Evolutionary conservation across 2,888 invertebrate genomes (phyloP).

Genomic region (Caenorhabditis macrosperma): DNA sequence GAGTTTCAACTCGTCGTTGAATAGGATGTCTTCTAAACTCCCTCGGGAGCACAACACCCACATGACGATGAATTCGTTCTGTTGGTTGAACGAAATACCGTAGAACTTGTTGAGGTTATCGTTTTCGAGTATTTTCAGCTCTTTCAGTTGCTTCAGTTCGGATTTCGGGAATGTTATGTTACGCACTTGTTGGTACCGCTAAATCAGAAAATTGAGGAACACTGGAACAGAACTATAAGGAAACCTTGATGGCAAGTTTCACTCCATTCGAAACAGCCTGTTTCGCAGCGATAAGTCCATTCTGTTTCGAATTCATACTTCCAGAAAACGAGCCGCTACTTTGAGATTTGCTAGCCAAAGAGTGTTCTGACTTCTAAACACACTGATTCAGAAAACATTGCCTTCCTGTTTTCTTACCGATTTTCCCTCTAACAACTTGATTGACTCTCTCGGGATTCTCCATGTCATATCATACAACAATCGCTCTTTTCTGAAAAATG

Average conservation of each 20-base stretch:
- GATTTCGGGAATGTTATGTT: slow-evolving; percentile 76
- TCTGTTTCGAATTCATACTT: slow-evolving; percentile 73
- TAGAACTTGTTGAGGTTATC: slow-evolving; percentile 80
- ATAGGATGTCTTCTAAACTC: slow-evolving; percentile 78
- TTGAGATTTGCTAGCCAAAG: slow-evolving; percentile 72
- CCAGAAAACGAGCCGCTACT: slow-evolving; percentile 73
- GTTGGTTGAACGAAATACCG: slow-evolving; percentile 79
- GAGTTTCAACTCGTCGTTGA: slow-evolving; percentile 79
- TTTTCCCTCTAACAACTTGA: slow-evolving; percentile 59
- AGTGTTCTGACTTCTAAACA: slow-evolving; percentile 74
- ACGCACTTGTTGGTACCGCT: slow-evolving; percentile 74
- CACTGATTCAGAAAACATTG: background rate
- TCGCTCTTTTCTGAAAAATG: slow-evolving; percentile 74
- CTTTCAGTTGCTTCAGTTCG: slow-evolving; percentile 74
- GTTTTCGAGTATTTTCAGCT: slow-evolving; percentile 78
- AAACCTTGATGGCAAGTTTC: slow-evolving; percentile 72
- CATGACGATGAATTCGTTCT: slow-evolving; percentile 78
- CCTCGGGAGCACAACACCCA: slow-evolving; percentile 78
- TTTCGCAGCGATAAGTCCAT: slow-evolving; percentile 74
- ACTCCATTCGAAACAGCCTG: slow-evolving; percentile 79
- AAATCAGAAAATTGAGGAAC: background rate
- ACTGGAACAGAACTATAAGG: too few relatives aligned
- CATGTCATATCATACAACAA: slow-evolving; percentile 79
- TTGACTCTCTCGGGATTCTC: slow-evolving; percentile 76
- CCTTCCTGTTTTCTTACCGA: slow-evolving; percentile 21